Base-by-base conservation (phyloP, 1,140 invertebrate genomes). In the Mycetomoellerius zeteki region DNA sequence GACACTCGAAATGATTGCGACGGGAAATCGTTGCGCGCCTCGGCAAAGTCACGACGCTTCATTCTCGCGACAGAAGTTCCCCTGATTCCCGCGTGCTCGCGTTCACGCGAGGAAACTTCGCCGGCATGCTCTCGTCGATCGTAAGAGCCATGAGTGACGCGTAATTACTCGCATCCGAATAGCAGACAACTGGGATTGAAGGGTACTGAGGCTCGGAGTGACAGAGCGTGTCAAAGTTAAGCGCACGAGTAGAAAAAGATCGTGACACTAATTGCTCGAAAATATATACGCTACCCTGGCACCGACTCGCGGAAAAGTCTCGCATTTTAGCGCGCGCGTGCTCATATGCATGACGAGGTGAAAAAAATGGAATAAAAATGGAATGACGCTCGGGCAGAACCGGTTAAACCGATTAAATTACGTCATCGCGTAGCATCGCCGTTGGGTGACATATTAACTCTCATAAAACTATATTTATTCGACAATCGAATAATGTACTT, bases 91-190 rank as follows among this genome's bases (percentile, higher is more conserved):
- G 65, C 75, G 52, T 54, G 72, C 84, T 87, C 62, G 73, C 67
- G 62, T 56, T 80, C 81, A 73, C 56, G 73, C 78, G 73, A 91
- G 90, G 86, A 90, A 91, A 91, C 86, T 91, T 91, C 87, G 90
- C 82, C 89, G 80, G 80, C 89, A 81, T 60, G 78, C 73, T 91
- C 87, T 91, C 87, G 90, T 89, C 89, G 89, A 91, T 89, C 89
- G 90, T 91, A 91, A 91, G 89, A 91, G 89, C 87, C 90, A 85
- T 91, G 90, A 91, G 90, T 91, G 90, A 91, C 90, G 89, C 90
- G 89, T 91, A 91, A 91, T 91, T 91, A 91, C 89, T 91, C 90
- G 90, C 89, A 91, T 91, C 89, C 90, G 89, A 91, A 91, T 91
- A 91, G 89, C 90, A 91, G 90, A 91, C 90, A 91, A 91, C 87